These are phyloP conservation scores for Microtus montanus DNA, from an alignment of 2,113 vertebrate species.

Conservation along the genomic window DNA sequence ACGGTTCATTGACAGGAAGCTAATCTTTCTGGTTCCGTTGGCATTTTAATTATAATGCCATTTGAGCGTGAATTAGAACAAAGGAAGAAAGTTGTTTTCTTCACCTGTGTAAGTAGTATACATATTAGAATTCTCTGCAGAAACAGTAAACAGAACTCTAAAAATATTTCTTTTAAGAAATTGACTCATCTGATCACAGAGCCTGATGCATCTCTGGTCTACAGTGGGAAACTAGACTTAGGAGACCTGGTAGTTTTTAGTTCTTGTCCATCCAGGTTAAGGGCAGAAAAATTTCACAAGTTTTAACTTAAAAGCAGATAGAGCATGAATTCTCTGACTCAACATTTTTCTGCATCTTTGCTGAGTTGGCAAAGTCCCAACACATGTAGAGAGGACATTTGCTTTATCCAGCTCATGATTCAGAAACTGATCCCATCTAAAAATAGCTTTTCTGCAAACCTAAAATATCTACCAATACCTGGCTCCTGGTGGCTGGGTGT, in stretches of 20 bases:
- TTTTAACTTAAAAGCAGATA: not conserved
- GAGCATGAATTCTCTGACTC: not conserved
- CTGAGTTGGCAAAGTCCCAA: not conserved
- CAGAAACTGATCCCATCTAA: not conserved
- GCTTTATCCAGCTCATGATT: not conserved
- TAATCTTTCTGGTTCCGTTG: slow-evolving; percentile 14
- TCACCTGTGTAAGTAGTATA: not conserved
- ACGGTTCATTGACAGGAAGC: slow-evolving; percentile 12
- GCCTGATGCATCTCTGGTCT: not conserved
- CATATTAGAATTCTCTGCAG: not conserved
- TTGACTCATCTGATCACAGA: not conserved
- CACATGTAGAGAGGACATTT: not conserved
- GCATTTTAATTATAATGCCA: not conserved
- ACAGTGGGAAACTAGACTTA: not conserved
- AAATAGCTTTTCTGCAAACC: not conserved
- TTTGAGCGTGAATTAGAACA: slow-evolving; percentile 36
- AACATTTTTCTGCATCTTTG: not conserved
- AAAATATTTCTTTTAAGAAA: not conserved
- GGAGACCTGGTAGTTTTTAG: not conserved
- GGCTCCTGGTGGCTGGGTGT: too few relatives aligned
- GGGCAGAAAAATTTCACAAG: not conserved
- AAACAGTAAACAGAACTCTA: not conserved
- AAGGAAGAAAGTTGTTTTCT: slow-evolving; percentile 24
- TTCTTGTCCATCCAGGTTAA: not conserved
- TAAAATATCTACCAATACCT: not conserved